Percentiles rank a stretch among this genome's conserved stretches.
phyloP scores from a whole-genome alignment of 92 coral and sea anemone genomes.

The Metridium senile region DNA sequence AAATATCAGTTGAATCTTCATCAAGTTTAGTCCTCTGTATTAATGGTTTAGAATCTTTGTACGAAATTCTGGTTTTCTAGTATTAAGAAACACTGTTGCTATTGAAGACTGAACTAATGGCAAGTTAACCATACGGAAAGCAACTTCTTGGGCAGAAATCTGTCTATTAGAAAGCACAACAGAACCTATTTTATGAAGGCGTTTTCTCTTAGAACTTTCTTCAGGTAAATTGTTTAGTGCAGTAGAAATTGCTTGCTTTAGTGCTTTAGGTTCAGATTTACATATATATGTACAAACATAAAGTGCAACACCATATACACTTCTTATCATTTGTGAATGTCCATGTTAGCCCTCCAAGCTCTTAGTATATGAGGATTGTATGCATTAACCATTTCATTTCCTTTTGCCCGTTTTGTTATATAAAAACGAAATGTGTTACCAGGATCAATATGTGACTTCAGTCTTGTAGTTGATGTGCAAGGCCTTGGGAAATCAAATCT shows the following conservation, averaged over 20 bases:
- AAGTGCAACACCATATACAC: constrained; percentile 50
- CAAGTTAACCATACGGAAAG: constrained; percentile 36
- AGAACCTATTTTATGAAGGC: constrained; percentile 24
- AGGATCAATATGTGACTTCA: constrained; percentile 34
- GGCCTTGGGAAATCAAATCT: constrained; percentile 57
- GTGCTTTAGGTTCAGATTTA: constrained; percentile 49
- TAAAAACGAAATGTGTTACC: constrained; percentile 40
- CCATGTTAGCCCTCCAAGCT: constrained; percentile 63
- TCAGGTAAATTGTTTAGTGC: constrained; percentile 32
- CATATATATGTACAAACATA: constrained; percentile 53
- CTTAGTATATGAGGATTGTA: constrained; percentile 33
- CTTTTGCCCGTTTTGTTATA: constrained; percentile 12
- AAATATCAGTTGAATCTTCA: constrained; percentile 34
- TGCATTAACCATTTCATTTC: constrained; percentile 37
- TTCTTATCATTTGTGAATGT: constrained; percentile 44
- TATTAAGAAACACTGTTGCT: constrained; percentile 40
- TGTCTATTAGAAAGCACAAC: constrained; percentile 24
- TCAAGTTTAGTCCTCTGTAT: constrained; percentile 21
- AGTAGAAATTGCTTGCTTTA: constrained; percentile 34
- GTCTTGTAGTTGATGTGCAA: constrained; percentile 16
- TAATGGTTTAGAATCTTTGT: constrained; percentile 36
- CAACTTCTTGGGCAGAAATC: constrained; percentile 54
- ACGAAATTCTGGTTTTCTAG: constrained; percentile 34
- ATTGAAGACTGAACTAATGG: constrained; percentile 41
- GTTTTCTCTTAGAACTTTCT: constrained; percentile 39